Evolutionary conservation across 2,888 invertebrate species (phyloP), one percentile per base, ranked within the genome.

Genomic region (Cheiracanthium punctorium): DNA sequence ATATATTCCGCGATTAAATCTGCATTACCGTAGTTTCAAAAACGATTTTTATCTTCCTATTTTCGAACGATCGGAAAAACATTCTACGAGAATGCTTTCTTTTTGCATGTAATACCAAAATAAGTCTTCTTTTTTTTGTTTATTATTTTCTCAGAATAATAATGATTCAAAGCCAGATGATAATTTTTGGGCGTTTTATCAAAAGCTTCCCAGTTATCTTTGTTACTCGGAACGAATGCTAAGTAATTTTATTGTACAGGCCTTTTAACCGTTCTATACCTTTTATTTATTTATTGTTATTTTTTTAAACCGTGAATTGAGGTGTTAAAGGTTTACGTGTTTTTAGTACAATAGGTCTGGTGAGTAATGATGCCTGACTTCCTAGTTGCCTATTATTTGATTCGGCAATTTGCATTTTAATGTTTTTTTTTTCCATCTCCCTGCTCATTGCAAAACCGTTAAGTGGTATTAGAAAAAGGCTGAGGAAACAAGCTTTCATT

Each of bases 1-100:
- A 82, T 82, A 64, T 41, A 75, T 82, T 75, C 74, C 28, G 71
- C 70, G 82, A 82, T 82, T 82, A 76, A 65, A 82, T 37, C 52
- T 30, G 48, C 81, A 82, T 81, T 81, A 81, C 81, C 37, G 69
- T 24, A 70, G 43, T 72, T 32, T 28, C 64, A n/a, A n/a, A 72
- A 82, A 71, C 64, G 71, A 71, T 30, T 67, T 67, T 67, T 20
- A 64, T 20, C n/a, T 17, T 58, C 52, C 58, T 81, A 69, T 69
- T 52, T 74, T n/a, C 80, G 29, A 80, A 64, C 72, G 80, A 80
- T 48, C 17, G 48, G 48, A 48, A 48, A n/a, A 37, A 48, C 17
- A 17, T 7, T 48, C 48, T 48, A 17, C 17, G 48, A 17, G 17
- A 48, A 14, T 2, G 8, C 48, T 48, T 48, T 12, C 12, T n/a